Percentiles rank a stretch among this genome's conserved stretches.
Evolutionary conservation across 1,140 invertebrate genomes (phyloP).

Genomic region (Pseudomyrmex sp.): DNA sequence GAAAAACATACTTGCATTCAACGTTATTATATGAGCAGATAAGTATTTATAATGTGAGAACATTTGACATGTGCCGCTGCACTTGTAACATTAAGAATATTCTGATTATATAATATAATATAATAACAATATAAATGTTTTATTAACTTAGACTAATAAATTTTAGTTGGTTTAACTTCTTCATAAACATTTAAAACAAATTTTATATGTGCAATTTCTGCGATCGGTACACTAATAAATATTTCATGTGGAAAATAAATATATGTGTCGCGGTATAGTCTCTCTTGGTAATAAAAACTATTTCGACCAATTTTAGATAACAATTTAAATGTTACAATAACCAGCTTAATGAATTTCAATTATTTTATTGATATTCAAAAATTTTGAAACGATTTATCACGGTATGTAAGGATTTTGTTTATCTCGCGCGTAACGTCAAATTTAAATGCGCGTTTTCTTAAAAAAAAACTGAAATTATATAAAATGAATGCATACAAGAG

Average conservation of each 20-base stretch:
- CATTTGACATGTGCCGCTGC: constrained; percentile 11
- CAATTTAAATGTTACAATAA: constrained; percentile 19
- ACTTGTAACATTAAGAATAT: constrained; percentile 41
- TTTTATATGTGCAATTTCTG: constrained; percentile 25
- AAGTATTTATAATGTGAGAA: constrained; percentile 43
- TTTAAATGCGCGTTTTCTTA: constrained; percentile 11
- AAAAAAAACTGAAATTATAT: constrained; percentile 6
- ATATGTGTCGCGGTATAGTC: not conserved
- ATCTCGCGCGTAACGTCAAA: constrained; percentile 14
- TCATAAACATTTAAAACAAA: constrained; percentile 30
- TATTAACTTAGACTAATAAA: constrained; percentile 31
- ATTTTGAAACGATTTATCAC: not conserved
- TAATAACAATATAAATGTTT: constrained; percentile 8
- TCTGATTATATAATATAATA: constrained; percentile 5
- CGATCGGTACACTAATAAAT: constrained; percentile 15
- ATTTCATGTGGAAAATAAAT: constrained; percentile 24
- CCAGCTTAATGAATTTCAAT: constrained; percentile 20
- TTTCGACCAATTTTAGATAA: constrained; percentile 12
- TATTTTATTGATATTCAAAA: not conserved
- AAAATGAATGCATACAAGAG: not conserved
- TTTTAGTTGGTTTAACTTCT: constrained; percentile 29
- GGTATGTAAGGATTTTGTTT: not conserved
- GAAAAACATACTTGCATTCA: constrained; percentile 24
- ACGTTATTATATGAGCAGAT: constrained; percentile 38
- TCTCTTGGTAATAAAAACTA: constrained; percentile 14